Percentiles rank a stretch among this genome's conserved stretches.
These are phyloP conservation scores for Sinopyrophorus schimmeli DNA, from an alignment of 2,888 invertebrate species.

Conservation along the genomic window DNA sequence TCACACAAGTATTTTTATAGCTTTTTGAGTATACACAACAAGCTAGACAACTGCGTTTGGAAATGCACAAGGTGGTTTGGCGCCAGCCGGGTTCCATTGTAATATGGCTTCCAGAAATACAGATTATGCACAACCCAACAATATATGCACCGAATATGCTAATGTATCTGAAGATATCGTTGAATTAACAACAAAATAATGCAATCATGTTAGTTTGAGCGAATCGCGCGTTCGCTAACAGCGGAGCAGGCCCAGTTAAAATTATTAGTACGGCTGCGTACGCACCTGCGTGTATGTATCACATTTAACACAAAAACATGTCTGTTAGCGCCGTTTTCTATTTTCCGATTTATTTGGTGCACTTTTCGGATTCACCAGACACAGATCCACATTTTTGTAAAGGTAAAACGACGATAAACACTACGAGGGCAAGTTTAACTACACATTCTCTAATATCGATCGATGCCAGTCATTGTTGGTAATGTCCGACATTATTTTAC, in stretches of 20 bases:
- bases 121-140: slow-evolving; percentile 19
- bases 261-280: slow-evolving; percentile 92
- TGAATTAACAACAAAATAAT: slow-evolving; percentile 38
- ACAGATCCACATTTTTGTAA: slow-evolving; percentile 48
- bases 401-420: slow-evolving; percentile 46
- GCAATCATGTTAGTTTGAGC: slow-evolving; percentile 46
- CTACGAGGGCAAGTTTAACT: slow-evolving; percentile 53
- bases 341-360: slow-evolving; percentile 44
- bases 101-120: slow-evolving; percentile 45
- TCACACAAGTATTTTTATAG: slow-evolving; percentile 1
- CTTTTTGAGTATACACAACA: slow-evolving; percentile 8
- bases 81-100: slow-evolving; percentile 41
- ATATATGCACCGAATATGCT: slow-evolving; percentile 9
- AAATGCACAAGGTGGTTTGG: slow-evolving; percentile 29
- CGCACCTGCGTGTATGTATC: slow-evolving; percentile 84
- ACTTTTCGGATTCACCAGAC: slow-evolving; percentile 44
- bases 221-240: slow-evolving; percentile 53
- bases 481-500: slow-evolving; percentile 55
- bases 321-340: slow-evolving; percentile 51
- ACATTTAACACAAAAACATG: slow-evolving; percentile 56
- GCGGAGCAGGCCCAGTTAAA: slow-evolving; percentile 87
- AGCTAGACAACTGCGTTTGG: slow-evolving; percentile 10
- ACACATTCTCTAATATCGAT: slow-evolving; percentile 62
- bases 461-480: slow-evolving; percentile 59
- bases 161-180: slow-evolving; percentile 8